Evolutionary conservation across 1,140 invertebrate species (phyloP).

Genomic region (Macrostomum lignano): DNA sequence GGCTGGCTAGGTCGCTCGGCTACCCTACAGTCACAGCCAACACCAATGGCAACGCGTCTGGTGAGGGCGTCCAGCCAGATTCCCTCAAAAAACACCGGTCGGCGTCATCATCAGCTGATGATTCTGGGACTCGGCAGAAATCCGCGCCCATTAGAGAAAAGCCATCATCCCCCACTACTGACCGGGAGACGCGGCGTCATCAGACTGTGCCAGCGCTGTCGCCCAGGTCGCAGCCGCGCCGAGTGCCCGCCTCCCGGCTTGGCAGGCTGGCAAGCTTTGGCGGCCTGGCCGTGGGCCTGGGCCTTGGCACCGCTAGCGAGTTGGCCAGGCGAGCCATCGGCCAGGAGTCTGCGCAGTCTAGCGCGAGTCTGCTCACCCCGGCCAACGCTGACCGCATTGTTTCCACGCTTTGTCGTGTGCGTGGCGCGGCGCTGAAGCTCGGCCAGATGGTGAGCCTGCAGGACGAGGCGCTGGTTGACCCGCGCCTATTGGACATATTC

Average conservation of each 20-base stretch:
- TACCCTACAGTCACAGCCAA: too few species aligned
- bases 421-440: constrained; percentile 80
- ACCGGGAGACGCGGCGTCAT: too few species aligned
- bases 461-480: constrained; percentile 40
- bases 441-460: constrained; percentile 94
- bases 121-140: too few species aligned
- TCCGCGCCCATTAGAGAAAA: too few species aligned
- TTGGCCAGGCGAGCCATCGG: constrained; percentile 49
- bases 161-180: too few species aligned
- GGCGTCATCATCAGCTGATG: too few species aligned
- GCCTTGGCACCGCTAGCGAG: constrained; percentile 65
- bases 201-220: too few species aligned
- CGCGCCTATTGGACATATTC: constrained; percentile 65
- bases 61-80: too few species aligned
- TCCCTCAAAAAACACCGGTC: too few species aligned
- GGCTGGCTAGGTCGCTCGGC: too few species aligned
- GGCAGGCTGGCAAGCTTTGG: constrained; percentile 64
- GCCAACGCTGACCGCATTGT: constrained; percentile 90
- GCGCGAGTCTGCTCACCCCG: constrained; percentile 36
- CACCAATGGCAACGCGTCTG: too few species aligned
- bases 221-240: too few species aligned
- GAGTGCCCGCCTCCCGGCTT: constrained; percentile 57
- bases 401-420: constrained; percentile 71
- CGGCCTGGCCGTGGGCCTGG: constrained; percentile 53
- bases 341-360: constrained; percentile 16